phyloP scores from a whole-genome alignment of 2,797 vertebrate species.

The Taenioides sp. region DNA sequence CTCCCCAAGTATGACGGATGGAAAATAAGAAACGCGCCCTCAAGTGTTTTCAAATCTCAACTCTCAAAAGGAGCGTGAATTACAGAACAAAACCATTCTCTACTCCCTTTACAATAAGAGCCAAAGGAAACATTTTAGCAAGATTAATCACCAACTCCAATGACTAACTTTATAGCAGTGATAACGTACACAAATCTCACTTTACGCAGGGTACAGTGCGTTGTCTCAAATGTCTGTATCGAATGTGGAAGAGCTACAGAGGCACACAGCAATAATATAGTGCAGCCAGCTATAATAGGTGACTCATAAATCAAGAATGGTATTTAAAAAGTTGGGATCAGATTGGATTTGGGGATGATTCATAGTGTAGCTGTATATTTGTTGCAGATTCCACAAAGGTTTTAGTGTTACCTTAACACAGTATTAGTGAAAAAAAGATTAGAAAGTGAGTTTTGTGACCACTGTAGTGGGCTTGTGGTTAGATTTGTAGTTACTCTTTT shows the following conservation, averaged over 20 bases:
- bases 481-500: neutral
- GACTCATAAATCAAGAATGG: slow-evolving; percentile 1
- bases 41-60: neutral
- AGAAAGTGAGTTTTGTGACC: neutral
- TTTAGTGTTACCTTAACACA: no score
- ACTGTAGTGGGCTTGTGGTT: neutral
- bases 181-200: neutral
- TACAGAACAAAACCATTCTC: neutral
- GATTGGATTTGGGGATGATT: neutral
- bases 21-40: neutral
- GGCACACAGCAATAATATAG: neutral
- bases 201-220: neutral
- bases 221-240: slow-evolving; percentile 9
- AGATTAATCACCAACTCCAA: neutral
- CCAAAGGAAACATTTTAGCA: neutral
- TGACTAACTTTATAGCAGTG: neutral
- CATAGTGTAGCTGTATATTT: no score
- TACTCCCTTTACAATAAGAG: slow-evolving; percentile 1
- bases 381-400: neutral
- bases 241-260: neutral
- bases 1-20: neutral
- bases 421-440: no score
- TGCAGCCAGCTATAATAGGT: neutral
- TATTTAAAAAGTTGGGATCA: neutral
- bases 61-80: neutral